Percentiles rank a stretch among this genome's conserved stretches.
These are phyloP conservation scores for Brachypalpus laphriformis DNA, from an alignment of 2,888 invertebrate genomes.

Conservation along the genomic window DNA sequence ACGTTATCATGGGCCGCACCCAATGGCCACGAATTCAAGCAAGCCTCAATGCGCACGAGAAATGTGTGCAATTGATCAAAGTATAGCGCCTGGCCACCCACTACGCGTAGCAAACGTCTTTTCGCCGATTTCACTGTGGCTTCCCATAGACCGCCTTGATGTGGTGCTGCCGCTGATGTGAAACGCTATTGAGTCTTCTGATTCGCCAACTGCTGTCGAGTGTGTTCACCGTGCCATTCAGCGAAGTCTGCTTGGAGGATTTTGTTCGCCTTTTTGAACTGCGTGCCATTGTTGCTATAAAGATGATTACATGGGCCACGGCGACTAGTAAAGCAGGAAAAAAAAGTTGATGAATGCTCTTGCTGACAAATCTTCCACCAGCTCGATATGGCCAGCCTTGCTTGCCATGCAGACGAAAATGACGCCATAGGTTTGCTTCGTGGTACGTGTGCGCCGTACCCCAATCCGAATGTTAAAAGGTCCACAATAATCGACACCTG, in stretches of 20 bases:
- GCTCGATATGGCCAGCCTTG: conserved; percentile 10
- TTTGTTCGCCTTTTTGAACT: conserved; percentile 30
- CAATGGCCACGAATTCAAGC: conserved; percentile 9
- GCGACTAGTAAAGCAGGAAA: neutral
- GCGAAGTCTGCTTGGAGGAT: neutral
- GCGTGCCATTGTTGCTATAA: conserved; percentile 41
- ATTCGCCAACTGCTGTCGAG: conserved; percentile 20
- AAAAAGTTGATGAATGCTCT: conserved; percentile 24
- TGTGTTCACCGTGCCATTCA: conserved; percentile 18
- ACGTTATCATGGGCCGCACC: conserved; percentile 2
- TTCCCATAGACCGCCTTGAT: conserved; percentile 46
- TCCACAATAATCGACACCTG: conserved; percentile 4
- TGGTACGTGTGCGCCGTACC: conserved; percentile 10
- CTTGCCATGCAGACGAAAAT: conserved; percentile 41
- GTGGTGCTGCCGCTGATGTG: conserved; percentile 28
- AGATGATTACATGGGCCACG: conserved; percentile 19
- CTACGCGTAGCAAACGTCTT: conserved; percentile 3
- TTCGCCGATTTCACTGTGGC: conserved; percentile 50
- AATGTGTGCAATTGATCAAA: conserved; percentile 14
- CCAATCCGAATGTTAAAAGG: conserved; percentile 8
- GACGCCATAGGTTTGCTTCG: conserved; percentile 17
- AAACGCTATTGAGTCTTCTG: conserved; percentile 17
- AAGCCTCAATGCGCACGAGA: conserved; percentile 23
- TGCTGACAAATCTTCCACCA: conserved; percentile 20
- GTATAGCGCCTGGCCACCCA: conserved; percentile 9